Conservation (phyloP, 2,888 invertebrate species). For the Melikaiella ostensackeni region DNA sequence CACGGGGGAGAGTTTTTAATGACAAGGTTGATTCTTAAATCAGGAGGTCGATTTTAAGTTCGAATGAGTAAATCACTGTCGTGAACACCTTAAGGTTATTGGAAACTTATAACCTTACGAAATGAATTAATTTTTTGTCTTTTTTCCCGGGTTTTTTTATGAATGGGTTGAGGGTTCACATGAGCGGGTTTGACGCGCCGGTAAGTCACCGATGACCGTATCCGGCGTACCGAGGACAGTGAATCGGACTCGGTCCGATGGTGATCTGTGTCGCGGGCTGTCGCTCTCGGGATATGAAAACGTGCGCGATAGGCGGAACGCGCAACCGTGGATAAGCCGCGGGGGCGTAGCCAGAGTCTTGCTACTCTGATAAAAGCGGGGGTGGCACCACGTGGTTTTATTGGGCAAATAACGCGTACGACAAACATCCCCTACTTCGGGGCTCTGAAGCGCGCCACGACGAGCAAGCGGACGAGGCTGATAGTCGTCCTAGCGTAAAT, state of each 20-base stretch:
- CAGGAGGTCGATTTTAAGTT: not conserved
- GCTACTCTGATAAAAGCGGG: slow-evolving; percentile 51
- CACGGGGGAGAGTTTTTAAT: not conserved
- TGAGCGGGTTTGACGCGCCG: not conserved
- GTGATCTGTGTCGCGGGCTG: slow-evolving; percentile 51
- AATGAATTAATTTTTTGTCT: not conserved
- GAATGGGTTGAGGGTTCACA: not conserved
- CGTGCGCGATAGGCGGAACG: slow-evolving; percentile 67
- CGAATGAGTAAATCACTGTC: not conserved
- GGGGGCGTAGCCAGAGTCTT: slow-evolving; percentile 60
- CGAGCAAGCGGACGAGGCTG: slow-evolving; percentile 57
- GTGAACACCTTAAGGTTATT: not conserved
- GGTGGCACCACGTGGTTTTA: slow-evolving; percentile 74
- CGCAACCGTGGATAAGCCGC: slow-evolving; percentile 60
- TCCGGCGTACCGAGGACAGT: slow-evolving; percentile 44
- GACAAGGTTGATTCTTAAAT: not conserved
- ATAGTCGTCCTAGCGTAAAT: slow-evolving; percentile 72
- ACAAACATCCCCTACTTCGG: slow-evolving; percentile 69
- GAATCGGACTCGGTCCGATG: slow-evolving; percentile 50
- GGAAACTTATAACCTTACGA: not conserved
- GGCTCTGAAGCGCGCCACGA: slow-evolving; percentile 39
- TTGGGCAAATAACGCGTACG: slow-evolving; percentile 75
- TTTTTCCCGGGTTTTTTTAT: not conserved
- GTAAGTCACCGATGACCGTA: slow-evolving; percentile 16
- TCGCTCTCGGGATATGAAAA: slow-evolving; percentile 54